Percentiles rank a stretch among this genome's conserved stretches.
Conservation (phyloP, 2,113 vertebrate genomes). For the Myiozetetes cayanensis region DNA sequence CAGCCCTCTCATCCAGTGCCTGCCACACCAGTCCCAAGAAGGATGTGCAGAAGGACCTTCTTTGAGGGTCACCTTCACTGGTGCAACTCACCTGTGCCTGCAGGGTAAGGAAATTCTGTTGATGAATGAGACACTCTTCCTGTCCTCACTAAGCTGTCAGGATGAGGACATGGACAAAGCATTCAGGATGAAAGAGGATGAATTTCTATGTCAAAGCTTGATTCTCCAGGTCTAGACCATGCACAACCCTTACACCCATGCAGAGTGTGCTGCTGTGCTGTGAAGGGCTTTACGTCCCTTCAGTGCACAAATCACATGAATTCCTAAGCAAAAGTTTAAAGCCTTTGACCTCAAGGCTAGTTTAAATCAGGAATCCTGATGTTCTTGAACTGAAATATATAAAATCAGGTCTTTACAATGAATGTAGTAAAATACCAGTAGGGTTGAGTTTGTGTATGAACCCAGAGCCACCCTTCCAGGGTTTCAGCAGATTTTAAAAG, state of each 20-base stretch:
- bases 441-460: not conserved
- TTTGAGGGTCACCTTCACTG: not conserved
- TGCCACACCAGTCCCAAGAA: rapidly evolving
- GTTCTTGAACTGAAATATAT: not conserved
- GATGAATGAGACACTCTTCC: not conserved
- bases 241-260: rapidly evolving
- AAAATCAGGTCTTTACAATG: not conserved
- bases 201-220: not conserved
- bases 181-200: not conserved
- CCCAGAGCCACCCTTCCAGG: not conserved
- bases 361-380: not conserved
- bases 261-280: not conserved
- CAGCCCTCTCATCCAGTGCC: not conserved
- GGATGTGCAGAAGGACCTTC: not conserved
- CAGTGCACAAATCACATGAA: not conserved
- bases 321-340: not conserved
- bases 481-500: not conserved
- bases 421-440: not conserved
- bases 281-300: not conserved
- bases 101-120: rapidly evolving
- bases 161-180: not conserved
- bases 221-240: too few species aligned
- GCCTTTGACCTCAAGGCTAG: not conserved
- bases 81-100: not conserved
- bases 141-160: not conserved